Evolutionary conservation across 2,797 vertebrate genomes (phyloP).

Genomic region (Falco columbarius): DNA sequence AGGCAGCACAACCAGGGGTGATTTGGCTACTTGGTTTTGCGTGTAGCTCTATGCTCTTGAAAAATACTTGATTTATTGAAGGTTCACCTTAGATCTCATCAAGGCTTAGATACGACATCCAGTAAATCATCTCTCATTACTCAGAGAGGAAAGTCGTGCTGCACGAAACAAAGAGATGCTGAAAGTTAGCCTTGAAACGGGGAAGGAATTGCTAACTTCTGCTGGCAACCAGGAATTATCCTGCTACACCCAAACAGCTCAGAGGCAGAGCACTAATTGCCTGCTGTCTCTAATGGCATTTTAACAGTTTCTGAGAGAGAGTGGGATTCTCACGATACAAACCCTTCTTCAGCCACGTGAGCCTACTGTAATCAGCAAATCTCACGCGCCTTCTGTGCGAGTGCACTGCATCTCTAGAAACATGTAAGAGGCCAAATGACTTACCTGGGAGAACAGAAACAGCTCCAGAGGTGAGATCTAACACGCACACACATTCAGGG

Average conservation of each 20-base stretch:
- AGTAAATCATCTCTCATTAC: conserved; percentile 31
- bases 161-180: conserved; percentile 27
- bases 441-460: neutral
- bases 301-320: neutral
- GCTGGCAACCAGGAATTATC: neutral
- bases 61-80: conserved; percentile 40
- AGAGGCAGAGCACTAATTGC: neutral
- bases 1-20: neutral
- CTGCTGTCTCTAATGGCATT: neutral
- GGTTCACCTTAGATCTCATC: conserved; percentile 24
- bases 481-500: neutral
- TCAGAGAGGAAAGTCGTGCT: conserved; percentile 45
- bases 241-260: neutral
- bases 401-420: neutral
- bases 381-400: neutral
- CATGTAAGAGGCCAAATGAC: neutral
- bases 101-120: neutral
- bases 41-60: neutral
- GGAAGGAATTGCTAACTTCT: conserved; percentile 42
- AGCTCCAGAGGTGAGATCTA: neutral
- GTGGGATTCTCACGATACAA: neutral
- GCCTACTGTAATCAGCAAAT: neutral
- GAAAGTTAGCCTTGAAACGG: conserved; percentile 44
- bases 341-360: neutral
- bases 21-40: neutral